phyloP scores from a whole-genome alignment of 2,113 vertebrate genomes.

The Alosa alosa region DNA sequence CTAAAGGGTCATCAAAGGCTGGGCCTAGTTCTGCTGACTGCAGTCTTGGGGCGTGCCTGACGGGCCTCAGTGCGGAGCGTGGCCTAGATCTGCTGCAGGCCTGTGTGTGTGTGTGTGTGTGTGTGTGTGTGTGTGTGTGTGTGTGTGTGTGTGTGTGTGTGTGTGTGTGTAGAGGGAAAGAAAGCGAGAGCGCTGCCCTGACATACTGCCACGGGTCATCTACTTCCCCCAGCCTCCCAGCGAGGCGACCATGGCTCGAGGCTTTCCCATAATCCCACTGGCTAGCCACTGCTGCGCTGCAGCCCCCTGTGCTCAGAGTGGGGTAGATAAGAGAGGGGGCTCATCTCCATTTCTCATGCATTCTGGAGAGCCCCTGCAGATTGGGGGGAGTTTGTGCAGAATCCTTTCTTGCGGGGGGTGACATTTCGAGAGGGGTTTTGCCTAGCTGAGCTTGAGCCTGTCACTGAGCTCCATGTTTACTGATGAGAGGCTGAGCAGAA shows the following conservation, averaged over 20 bases:
- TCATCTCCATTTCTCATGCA: conserved; percentile 7
- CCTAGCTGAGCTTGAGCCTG: neutral
- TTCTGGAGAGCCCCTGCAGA: neutral
- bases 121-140: neutral
- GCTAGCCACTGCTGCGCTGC: neutral
- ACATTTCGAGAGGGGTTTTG: neutral
- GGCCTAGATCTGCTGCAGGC: neutral
- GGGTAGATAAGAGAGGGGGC: neutral
- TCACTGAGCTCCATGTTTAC: conserved; percentile 8
- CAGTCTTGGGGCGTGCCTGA: neutral
- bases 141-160: neutral
- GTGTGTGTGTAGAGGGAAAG: neutral
- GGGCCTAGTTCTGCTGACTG: conserved; percentile 7
- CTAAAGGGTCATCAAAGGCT: conserved; percentile 10
- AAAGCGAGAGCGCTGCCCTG: neutral
- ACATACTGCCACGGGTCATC: neutral
- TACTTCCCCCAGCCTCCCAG: neutral
- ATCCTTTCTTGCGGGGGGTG: neutral
- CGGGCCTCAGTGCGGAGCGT: neutral
- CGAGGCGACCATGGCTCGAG: neutral
- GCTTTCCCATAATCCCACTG: neutral
- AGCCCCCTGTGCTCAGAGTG: neutral
- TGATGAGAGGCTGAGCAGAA: neutral
- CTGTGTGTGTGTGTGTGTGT: neutral
- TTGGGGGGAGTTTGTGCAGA: neutral